These are phyloP conservation scores for Leiothrix lutea DNA, from an alignment of 2,113 vertebrate genomes.

Conservation along the genomic window DNA sequence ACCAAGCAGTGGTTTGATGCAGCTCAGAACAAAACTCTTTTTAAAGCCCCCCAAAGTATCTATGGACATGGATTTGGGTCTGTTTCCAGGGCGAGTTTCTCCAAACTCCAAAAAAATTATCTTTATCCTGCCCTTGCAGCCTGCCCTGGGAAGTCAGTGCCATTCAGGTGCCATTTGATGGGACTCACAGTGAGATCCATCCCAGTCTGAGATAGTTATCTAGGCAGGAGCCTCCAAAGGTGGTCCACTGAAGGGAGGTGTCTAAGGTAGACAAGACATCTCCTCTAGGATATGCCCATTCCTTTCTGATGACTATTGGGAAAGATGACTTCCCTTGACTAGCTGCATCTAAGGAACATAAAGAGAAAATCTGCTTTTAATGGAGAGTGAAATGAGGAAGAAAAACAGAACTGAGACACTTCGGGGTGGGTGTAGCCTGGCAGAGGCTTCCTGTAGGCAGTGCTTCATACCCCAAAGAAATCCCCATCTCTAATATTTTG, in stretches of 20 bases:
- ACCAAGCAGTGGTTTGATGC: background rate
- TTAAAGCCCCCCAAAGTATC: background rate
- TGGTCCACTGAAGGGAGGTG: accelerated
- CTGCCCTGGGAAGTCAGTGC: background rate
- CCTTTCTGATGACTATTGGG: background rate
- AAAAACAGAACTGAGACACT: background rate
- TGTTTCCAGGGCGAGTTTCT: background rate
- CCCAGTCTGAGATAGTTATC: background rate
- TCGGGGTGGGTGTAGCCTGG: accelerated
- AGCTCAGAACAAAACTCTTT: background rate
- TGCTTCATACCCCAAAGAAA: background rate
- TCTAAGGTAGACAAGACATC: background rate
- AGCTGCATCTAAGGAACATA: background rate
- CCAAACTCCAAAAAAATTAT: background rate
- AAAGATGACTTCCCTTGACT: background rate
- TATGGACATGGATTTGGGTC: background rate
- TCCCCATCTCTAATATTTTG: background rate
- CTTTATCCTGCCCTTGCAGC: background rate
- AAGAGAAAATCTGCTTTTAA: background rate
- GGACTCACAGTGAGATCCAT: accelerated
- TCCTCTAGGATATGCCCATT: background rate
- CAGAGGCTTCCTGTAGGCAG: background rate
- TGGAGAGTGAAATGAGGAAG: background rate
- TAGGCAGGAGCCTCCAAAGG: background rate
- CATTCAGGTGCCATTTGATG: background rate